Evolutionary conservation across 1,140 invertebrate genomes (phyloP).

Genomic region (Heliconius hermathena): DNA sequence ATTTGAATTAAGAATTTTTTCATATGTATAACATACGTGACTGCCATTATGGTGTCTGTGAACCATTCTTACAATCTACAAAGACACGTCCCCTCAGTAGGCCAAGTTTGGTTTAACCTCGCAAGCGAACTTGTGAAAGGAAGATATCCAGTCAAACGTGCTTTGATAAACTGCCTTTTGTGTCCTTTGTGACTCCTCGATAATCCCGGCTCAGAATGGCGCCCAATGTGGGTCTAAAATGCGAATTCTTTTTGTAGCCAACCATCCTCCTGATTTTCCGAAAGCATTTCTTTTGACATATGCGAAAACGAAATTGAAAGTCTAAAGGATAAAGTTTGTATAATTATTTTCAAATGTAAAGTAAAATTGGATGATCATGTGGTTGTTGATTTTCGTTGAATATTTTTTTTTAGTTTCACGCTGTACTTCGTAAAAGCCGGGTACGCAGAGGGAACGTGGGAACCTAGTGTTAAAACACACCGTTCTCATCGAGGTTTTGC

Average conservation of each 20-base stretch:
- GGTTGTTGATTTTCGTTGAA: not conserved
- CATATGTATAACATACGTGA: constrained; percentile 13
- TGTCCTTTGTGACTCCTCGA: constrained; percentile 55
- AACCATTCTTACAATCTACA: constrained; percentile 29
- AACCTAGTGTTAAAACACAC: no score
- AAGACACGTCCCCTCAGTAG: constrained; percentile 40
- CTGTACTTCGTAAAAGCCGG: no score
- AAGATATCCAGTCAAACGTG: constrained; percentile 59
- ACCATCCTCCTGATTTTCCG: constrained; percentile 27
- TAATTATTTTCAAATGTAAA: not conserved
- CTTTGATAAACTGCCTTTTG: constrained; percentile 62
- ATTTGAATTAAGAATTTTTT: constrained; percentile 8
- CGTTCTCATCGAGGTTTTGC: no score
- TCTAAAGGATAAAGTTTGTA: constrained; percentile 9
- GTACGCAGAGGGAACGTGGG: no score
- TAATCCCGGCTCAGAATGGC: constrained; percentile 50
- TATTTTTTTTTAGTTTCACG: no score
- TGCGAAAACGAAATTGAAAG: constrained; percentile 27
- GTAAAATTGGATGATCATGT: not conserved
- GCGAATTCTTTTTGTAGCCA: constrained; percentile 43
- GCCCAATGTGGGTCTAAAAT: constrained; percentile 43
- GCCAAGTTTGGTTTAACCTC: constrained; percentile 50
- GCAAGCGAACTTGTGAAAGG: constrained; percentile 50
- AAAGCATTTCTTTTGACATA: constrained; percentile 33
- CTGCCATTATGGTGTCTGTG: constrained; percentile 1